phyloP scores from a whole-genome alignment of 1,140 invertebrate species.

The Tetragonula clypearis region DNA sequence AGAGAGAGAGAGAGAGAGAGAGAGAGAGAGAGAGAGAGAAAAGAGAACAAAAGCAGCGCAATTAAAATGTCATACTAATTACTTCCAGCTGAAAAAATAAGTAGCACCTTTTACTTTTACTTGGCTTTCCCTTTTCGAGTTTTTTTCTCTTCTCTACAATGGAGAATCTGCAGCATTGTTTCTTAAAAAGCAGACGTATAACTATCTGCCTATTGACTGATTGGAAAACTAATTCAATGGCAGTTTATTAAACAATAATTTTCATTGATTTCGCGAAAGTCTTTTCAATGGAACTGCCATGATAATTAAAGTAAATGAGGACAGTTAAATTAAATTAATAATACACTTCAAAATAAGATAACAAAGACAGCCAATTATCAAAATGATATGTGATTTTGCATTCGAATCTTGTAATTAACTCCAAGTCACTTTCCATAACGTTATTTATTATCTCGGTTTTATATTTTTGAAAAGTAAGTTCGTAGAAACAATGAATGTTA shows the following conservation, averaged over 20 bases:
- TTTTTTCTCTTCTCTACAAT: background rate
- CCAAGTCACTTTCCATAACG: background rate
- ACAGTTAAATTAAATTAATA: background rate
- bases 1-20: no score
- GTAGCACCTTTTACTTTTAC: conserved; percentile 33
- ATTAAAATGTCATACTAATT: conserved; percentile 29
- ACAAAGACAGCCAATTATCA: background rate
- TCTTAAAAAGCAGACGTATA: background rate
- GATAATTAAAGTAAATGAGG: background rate
- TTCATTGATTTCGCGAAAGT: background rate
- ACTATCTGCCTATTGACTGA: conserved; percentile 1
- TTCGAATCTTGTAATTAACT: background rate
- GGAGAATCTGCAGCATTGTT: background rate
- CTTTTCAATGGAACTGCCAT: background rate
- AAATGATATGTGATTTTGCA: background rate
- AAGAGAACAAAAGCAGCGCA: background rate
- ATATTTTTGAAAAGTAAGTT: background rate
- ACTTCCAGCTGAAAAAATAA: conserved; percentile 35
- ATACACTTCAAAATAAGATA: background rate
- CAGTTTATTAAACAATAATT: background rate
- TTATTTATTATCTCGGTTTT: background rate
- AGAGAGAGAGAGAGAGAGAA: no score
- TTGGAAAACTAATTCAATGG: conserved; percentile 5
- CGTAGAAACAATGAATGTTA: background rate
- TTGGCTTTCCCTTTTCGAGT: conserved; percentile 30